A percentile compares a stretch with the other conserved stretches of the same genome.
Conservation (phyloP, 2,113 vertebrate species). For the Eurypyga helias region DNA sequence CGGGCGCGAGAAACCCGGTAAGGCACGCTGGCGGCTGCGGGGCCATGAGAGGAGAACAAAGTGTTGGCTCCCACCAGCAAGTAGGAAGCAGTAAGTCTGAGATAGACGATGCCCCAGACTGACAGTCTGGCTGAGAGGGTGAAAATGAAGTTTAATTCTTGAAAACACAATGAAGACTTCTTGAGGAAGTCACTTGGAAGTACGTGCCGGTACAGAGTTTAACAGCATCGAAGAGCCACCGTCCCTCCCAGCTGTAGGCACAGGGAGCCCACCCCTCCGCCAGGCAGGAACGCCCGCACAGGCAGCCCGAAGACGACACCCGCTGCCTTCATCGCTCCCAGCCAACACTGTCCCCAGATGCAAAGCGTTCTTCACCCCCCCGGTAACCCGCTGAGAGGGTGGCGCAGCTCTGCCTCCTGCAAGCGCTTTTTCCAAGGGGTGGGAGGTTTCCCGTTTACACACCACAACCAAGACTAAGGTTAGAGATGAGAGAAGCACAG, state of each 20-base stretch:
- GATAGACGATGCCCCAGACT: neutral
- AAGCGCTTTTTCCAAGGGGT: neutral
- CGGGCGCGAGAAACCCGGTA: fast-evolving
- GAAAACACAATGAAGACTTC: neutral
- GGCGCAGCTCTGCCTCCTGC: neutral
- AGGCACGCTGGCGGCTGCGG: neutral
- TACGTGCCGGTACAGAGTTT: neutral
- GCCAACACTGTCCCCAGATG: neutral
- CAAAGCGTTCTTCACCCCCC: neutral
- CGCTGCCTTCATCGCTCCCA: fast-evolving
- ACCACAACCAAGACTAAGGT: too few relatives aligned
- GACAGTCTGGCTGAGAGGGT: neutral
- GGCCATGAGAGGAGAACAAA: neutral
- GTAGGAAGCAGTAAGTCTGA: neutral
- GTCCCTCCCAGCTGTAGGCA: neutral
- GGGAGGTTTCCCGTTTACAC: neutral
- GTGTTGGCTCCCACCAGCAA: neutral
- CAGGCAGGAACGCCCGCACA: neutral
- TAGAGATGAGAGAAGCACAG: neutral
- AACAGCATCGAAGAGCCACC: neutral
- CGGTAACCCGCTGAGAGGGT: neutral
- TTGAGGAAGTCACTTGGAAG: neutral
- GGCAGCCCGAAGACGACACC: neutral
- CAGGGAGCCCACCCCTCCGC: fast-evolving
- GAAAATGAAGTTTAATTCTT: neutral